phyloP scores from a whole-genome alignment of 64 coral and sea anemone genomes.

The Astreopora myriophthalma region DNA sequence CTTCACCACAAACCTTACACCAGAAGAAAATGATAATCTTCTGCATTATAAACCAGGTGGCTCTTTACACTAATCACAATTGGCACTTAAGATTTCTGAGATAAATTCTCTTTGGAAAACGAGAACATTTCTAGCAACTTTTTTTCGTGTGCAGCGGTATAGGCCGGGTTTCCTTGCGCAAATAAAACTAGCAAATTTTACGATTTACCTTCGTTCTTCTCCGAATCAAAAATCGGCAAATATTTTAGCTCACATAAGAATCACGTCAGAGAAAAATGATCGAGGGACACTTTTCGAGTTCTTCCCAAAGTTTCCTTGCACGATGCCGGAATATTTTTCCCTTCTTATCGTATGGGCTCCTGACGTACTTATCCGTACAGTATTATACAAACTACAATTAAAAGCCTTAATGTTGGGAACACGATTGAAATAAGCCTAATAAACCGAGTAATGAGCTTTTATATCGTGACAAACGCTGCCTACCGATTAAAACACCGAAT shows the following conservation, averaged over 20 bases:
- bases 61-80: neutral
- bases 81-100: neutral
- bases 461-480: neutral
- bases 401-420: neutral
- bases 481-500: neutral
- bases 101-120: neutral
- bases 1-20: neutral
- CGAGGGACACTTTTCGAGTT: too few species aligned
- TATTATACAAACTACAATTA: neutral
- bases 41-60: constrained; percentile 7
- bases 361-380: neutral
- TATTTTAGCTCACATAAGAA: too few species aligned
- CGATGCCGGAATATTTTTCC: neutral
- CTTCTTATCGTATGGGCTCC: neutral
- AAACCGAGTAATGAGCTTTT: neutral
- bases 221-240: neutral
- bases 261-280: too few species aligned
- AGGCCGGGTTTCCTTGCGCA: neutral
- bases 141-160: neutral
- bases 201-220: neutral
- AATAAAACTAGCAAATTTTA: neutral
- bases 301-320: too few species aligned
- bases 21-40: constrained; percentile 1
- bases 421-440: neutral
- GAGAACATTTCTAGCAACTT: too few species aligned